Evolutionary conservation across 1,140 invertebrate species (phyloP), one percentile per base, ranked within the genome.

Genomic region (Tetranychus urticae): DNA sequence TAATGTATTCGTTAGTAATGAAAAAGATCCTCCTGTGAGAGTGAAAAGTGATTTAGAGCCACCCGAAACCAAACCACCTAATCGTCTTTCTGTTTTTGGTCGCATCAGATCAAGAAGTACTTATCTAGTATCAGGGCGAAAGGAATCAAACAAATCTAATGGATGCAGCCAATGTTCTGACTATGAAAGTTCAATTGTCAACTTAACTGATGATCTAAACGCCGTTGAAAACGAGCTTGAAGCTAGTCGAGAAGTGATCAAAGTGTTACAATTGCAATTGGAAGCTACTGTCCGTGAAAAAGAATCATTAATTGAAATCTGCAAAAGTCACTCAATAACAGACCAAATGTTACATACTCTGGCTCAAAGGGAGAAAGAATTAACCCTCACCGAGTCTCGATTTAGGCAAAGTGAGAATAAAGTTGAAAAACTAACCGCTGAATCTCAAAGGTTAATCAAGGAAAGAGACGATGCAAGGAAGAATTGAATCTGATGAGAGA

Each of bases 201-300:
- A 57, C 14, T 23, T 68, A 13, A 64, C 66, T 48, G 70, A 71
- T 58, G 70, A 72, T 61, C 61, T 70, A 12, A 62, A 63, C 23
- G 57, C 66, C 3, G 56, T 68, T 23, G 69, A 71, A 58, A 71
- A 73, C 61, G 72, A 74, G 64, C 63, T 73, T 1, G 56, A 66
- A 8, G 70, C 71, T 39, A 69, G 70, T 63, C 65, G 68, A 62
- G 71, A 72, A 65, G 70, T 73, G 55, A 67, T 72, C n/a, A 68
- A 67, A 61, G 54, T 73, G 7, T 62, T 73, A 23, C 72, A 75
- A 62, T 69, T 70, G 61, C 69, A 74, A 61, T 59, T 73, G 14
- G 68, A 71, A 63, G 61, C 64, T 13, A 56, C 69, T 36, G 64
- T 66, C 31, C 65, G 63, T 55, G 66, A 70, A 63, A 67, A 69